phyloP scores from a whole-genome alignment of 2,888 invertebrate species.

The Ophion ellenae region DNA sequence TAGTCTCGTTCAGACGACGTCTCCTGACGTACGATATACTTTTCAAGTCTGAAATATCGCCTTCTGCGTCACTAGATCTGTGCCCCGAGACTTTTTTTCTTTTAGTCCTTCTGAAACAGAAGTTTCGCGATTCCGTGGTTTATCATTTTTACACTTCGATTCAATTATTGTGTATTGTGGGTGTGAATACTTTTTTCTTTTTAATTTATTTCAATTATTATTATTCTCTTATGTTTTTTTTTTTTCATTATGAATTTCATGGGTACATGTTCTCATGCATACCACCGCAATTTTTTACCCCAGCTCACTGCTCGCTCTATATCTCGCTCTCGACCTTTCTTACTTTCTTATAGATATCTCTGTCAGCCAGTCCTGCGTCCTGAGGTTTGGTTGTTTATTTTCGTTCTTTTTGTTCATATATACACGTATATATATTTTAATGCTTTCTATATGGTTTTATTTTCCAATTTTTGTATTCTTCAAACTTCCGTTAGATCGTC shows the following conservation, averaged over 20 bases:
- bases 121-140: constrained; percentile 73
- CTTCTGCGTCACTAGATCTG: constrained; percentile 61
- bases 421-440: neutral
- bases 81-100: constrained; percentile 67
- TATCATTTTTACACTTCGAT: constrained; percentile 64
- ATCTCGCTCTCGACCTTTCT: constrained; percentile 29
- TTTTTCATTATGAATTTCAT: constrained; percentile 21
- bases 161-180: constrained; percentile 37
- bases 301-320: constrained; percentile 31
- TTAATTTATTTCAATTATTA: constrained; percentile 62
- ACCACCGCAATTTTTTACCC: constrained; percentile 42
- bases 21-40: constrained; percentile 58
- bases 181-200: constrained; percentile 31
- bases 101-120: constrained; percentile 78
- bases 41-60: constrained; percentile 47
- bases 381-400: constrained; percentile 16
- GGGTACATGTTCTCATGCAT: constrained; percentile 61
- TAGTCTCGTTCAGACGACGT: constrained; percentile 40
- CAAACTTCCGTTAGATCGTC: constrained; percentile 46
- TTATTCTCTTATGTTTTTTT: constrained; percentile 47
- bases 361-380: constrained; percentile 55
- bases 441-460: neutral
- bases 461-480: constrained; percentile 31
- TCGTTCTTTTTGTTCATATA: neutral
- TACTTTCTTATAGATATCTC: constrained; percentile 52